Evolutionary conservation across 2,888 invertebrate genomes (phyloP), one percentile per base, ranked within the genome.

Genomic region (Scaptomyza flava): DNA sequence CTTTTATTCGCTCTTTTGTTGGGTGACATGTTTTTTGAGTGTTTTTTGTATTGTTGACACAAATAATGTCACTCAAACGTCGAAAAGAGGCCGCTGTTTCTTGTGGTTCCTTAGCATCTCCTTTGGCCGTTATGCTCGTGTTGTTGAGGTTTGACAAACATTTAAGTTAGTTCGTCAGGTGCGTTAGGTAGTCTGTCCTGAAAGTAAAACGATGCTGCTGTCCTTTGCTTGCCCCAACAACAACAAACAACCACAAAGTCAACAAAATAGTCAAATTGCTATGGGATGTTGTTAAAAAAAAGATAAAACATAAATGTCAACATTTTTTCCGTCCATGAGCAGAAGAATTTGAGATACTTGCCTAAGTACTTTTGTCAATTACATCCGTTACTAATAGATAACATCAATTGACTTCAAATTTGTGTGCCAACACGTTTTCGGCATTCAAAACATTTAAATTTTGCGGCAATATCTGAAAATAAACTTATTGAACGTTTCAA

Each of bases 11-110:
- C n/a, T 56, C 30, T 41, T 11, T 38, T 38, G 42, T 48, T 46
- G 58, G 36, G 61, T 61, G 70, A 62, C 77, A 69, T 74, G 66
- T 63, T 72, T 72, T 74, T 68, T 77, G 79, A 84, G 85, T 77
- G 87, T 83, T 87, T 84, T 87, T 83, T 87, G 81, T 87, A 84
- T 84, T 84, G 83, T 87, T 87, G 79, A 79, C 87, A 87, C 87
- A 87, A 84, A 87, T 87, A 84, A 84, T 84, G 85, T 85, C 82
- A 85, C 87, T 86, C 85, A 80, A 78, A 82, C 76, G 82, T 82
- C 85, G 81, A 79, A 81, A 87, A 81, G 82, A 85, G 81, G 81
- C 81, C 71, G 76, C 76, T 71, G 62, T 65, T 73, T 72, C 43
- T 48, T 64, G 60, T 59, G 54, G 61, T 64, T 33, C 11, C 12